Evolutionary conservation across 2,113 vertebrate species (phyloP).

Genomic region (Callithrix jacchus): DNA sequence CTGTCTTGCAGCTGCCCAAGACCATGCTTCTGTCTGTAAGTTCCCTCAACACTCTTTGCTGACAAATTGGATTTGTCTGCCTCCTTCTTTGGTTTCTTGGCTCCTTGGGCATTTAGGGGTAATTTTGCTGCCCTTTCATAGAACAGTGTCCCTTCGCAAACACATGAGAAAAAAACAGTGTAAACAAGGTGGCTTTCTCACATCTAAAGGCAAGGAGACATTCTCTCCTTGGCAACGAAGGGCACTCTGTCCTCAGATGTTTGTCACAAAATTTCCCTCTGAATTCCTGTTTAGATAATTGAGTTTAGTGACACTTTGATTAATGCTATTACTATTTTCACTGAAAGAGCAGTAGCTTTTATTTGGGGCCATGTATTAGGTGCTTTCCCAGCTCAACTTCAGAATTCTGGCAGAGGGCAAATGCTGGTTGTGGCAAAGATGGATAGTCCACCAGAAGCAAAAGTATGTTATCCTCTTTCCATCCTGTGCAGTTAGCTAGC

Average conservation of each 20-base stretch:
- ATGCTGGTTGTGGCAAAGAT: not conserved
- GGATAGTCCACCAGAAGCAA: not conserved
- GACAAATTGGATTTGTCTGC: no score
- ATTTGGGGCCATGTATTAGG: not conserved
- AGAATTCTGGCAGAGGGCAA: not conserved
- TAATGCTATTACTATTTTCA: constrained; percentile 53
- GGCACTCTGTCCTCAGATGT: constrained; percentile 15
- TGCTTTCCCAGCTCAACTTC: constrained; percentile 19
- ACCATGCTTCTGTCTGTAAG: no score
- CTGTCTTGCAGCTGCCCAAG: no score
- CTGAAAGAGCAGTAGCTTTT: constrained; percentile 44
- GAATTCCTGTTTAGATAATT: constrained; percentile 45
- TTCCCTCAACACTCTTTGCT: no score
- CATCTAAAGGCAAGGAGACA: not conserved
- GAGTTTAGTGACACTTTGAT: constrained; percentile 63
- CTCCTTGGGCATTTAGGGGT: no score
- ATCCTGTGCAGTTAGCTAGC: not conserved
- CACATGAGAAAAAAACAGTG: not conserved
- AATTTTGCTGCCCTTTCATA: no score
- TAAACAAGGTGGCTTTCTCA: not conserved
- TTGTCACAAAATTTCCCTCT: constrained; percentile 27
- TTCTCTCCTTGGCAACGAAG: constrained; percentile 21
- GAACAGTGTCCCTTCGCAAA: not conserved
- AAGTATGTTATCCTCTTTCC: not conserved
- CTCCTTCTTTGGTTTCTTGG: no score